phyloP scores from a whole-genome alignment of 37 sponge, comb jelly and placozoan species.

The Petrosia ficiformis region DNA sequence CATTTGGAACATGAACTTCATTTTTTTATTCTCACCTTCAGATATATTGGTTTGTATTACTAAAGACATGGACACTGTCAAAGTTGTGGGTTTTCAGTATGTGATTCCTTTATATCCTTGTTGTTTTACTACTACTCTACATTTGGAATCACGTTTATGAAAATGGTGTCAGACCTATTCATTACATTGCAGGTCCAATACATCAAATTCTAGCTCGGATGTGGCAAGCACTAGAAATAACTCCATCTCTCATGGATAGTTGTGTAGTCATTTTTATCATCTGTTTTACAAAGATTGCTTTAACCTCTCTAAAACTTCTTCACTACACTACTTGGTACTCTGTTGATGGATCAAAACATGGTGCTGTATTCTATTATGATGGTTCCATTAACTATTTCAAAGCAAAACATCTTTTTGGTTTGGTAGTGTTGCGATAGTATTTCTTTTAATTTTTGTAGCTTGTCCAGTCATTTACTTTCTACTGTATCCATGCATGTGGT shows the following conservation, averaged over 20 bases:
- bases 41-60: too few relatives aligned
- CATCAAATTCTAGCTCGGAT: too few relatives aligned
- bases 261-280: conserved; percentile 58
- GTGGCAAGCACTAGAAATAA: too few relatives aligned
- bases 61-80: too few relatives aligned
- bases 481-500: conserved; percentile 1
- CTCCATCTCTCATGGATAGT: conserved; percentile 37
- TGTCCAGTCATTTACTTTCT: conserved; percentile 41
- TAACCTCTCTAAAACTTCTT: conserved; percentile 43
- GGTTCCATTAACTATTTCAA: conserved; percentile 5
- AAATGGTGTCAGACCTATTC: too few relatives aligned
- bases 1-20: too few relatives aligned
- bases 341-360: neutral
- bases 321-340: conserved; percentile 6
- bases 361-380: conserved; percentile 27
- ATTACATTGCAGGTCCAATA: too few relatives aligned
- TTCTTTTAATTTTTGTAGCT: conserved; percentile 11
- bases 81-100: too few relatives aligned
- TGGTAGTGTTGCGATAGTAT: conserved; percentile 14
- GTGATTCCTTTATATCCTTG: too few relatives aligned
- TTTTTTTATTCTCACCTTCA: too few relatives aligned
- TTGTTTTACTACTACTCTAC: too few relatives aligned
- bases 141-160: too few relatives aligned
- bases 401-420: conserved; percentile 18
- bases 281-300: conserved; percentile 52